phyloP scores from a whole-genome alignment of 2,113 vertebrate genomes.

The Polyodon spathula region DNA sequence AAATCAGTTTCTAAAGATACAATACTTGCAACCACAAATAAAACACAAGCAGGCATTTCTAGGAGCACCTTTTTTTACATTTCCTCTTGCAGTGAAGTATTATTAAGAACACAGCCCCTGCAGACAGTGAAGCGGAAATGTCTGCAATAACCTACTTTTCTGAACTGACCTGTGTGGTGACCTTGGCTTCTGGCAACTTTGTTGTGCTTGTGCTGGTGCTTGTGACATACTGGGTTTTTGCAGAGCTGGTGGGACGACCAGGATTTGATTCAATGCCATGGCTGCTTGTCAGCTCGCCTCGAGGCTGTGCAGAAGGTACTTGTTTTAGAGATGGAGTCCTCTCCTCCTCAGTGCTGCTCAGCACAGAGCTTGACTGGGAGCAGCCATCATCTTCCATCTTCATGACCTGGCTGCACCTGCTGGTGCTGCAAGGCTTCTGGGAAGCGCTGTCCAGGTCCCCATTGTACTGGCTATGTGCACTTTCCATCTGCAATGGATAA shows the following conservation, averaged over 20 bases:
- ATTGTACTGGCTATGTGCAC: constrained; percentile 64
- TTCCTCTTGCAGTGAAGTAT: too few species aligned
- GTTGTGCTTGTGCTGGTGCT: constrained; percentile 39
- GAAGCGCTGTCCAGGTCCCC: constrained; percentile 46
- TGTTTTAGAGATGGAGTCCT: background rate
- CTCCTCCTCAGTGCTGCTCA: constrained; percentile 48
- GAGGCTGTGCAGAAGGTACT: constrained; percentile 28
- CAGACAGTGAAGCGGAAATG: too few species aligned
- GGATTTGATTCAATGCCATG: constrained; percentile 27
- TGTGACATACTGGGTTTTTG: constrained; percentile 26
- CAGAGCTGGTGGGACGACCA: constrained; percentile 26
- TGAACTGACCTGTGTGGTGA: constrained; percentile 45
- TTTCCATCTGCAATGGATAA: constrained; percentile 57
- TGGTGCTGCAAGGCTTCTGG: constrained; percentile 32
- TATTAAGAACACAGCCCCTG: too few species aligned
- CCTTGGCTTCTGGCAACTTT: constrained; percentile 28
- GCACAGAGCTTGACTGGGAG: constrained; percentile 37
- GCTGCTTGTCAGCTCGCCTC: constrained; percentile 23
- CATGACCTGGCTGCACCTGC: constrained; percentile 44
- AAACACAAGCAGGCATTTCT: too few species aligned
- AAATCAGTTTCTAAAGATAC: too few species aligned
- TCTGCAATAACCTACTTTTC: too few species aligned
- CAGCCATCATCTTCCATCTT: constrained; percentile 55
- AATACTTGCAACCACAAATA: too few species aligned
- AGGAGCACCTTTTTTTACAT: too few species aligned